A percentile compares a stretch with the other conserved stretches of the same genome.
Evolutionary conservation across 2,797 vertebrate genomes (phyloP).

Genomic region (Acanthiza pusilla): DNA sequence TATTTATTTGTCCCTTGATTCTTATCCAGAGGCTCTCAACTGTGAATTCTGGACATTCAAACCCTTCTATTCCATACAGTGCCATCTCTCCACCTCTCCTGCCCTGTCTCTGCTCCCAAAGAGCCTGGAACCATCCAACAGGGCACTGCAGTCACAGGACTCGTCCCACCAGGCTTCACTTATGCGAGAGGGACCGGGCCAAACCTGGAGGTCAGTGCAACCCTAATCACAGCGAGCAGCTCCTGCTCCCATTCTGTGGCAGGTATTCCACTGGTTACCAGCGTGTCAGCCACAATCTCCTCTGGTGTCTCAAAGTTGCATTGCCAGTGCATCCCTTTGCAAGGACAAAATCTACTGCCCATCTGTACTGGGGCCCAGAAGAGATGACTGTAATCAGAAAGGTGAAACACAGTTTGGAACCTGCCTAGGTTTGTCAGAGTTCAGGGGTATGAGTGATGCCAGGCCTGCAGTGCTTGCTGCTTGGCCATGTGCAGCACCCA

Average conservation of each 20-base stretch:
- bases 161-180: neutral
- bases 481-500: fast-evolving
- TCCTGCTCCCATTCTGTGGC: neutral
- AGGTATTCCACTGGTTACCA: neutral
- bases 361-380: neutral
- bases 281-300: neutral
- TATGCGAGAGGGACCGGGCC: neutral
- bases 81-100: neutral
- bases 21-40: neutral
- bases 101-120: neutral
- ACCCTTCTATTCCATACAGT: neutral
- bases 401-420: neutral
- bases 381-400: neutral
- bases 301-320: neutral
- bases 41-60: neutral
- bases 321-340: neutral
- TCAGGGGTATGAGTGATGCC: neutral
- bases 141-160: neutral
- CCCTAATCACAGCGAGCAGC: neutral
- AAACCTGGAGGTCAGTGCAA: neutral
- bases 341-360: neutral
- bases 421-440: neutral
- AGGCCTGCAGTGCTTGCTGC: neutral
- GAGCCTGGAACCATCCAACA: neutral
- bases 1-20: neutral